phyloP scores from a whole-genome alignment of 2,797 vertebrate species.

The Cyclura pinguis region DNA sequence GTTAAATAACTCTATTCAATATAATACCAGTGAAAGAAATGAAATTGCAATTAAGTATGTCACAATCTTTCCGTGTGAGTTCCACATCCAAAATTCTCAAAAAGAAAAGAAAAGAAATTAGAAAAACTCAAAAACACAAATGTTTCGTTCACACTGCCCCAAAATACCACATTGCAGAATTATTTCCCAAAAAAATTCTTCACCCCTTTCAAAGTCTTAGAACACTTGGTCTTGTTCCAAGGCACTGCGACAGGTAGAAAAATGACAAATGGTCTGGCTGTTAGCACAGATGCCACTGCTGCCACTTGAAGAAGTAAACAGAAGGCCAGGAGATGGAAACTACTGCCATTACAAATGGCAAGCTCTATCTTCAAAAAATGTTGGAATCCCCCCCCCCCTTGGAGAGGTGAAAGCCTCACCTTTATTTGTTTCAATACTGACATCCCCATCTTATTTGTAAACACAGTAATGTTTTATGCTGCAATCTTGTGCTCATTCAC shows the following conservation, averaged over 20 bases:
- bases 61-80: not conserved
- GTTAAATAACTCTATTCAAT: constrained; percentile 17
- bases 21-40: constrained; percentile 13
- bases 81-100: not conserved
- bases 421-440: no score
- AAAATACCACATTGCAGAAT: not conserved
- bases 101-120: not conserved
- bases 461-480: no score
- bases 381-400: not conserved
- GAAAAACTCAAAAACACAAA: no score
- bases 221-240: not conserved
- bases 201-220: not conserved
- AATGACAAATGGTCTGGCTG: not conserved
- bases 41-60: constrained; percentile 23
- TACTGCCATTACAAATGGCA: not conserved
- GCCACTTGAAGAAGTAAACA: no score
- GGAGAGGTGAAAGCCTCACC: no score
- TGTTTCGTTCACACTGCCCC: no score
- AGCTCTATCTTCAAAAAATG: not conserved
- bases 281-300: no score
- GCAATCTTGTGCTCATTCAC: no score
- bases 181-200: not conserved
- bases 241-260: not conserved
- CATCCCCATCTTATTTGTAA: no score
- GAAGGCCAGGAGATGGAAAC: not conserved